phyloP scores from a whole-genome alignment of 2,888 invertebrate species.

The Strigamia maritima region DNA sequence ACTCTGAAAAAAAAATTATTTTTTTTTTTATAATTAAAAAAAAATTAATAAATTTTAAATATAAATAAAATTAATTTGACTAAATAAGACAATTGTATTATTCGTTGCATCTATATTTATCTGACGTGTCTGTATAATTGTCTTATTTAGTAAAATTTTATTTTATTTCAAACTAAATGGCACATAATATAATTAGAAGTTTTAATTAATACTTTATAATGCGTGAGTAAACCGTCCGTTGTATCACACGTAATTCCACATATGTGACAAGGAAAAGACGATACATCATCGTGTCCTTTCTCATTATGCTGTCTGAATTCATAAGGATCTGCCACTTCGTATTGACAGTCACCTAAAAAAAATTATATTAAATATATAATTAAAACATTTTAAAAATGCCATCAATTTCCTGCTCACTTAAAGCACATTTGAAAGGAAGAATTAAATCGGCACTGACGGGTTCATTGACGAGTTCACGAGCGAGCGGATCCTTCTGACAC shows the following conservation, averaged over 20 bases:
- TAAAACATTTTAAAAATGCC: neutral
- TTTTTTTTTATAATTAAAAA: no score
- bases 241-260: neutral
- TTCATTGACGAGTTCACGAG: conserved; percentile 7
- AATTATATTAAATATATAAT: neutral
- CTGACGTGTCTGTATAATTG: no score
- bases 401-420: neutral
- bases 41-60: neutral
- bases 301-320: conserved; percentile 35
- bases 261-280: conserved; percentile 35
- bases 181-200: no score
- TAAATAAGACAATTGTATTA: no score
- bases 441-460: conserved; percentile 34
- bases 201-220: conserved; percentile 35
- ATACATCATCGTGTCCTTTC: neutral
- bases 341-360: conserved; percentile 5
- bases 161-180: no score
- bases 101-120: no score
- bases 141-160: no score
- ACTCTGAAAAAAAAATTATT: conserved; percentile 19
- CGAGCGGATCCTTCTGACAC: neutral
- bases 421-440: conserved; percentile 33
- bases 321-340: conserved; percentile 35
- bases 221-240: conserved; percentile 6
- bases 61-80: neutral